Conservation (phyloP, 2,113 vertebrate genomes). For the Mormoops blainvillei region DNA sequence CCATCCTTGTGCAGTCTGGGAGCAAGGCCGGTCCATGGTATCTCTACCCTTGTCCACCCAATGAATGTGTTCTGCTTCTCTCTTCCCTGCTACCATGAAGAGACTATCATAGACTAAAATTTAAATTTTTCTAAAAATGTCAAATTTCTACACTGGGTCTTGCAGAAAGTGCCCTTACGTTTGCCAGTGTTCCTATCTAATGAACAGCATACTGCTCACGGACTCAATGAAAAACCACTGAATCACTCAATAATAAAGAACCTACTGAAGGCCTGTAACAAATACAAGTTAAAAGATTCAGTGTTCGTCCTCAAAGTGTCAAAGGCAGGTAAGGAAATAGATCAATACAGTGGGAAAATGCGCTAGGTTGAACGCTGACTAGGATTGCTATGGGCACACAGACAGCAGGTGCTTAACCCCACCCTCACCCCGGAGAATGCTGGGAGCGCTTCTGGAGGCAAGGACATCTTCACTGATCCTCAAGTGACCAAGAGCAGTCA, state of each 20-base stretch:
- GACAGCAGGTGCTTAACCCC: too few species aligned
- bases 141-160: not conserved
- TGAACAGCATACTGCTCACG: not conserved
- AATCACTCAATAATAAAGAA: not conserved
- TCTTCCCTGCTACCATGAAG: not conserved
- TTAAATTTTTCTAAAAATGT: not conserved
- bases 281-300: not conserved
- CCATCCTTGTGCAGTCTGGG: not conserved
- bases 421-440: too few species aligned
- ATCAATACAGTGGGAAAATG: not conserved
- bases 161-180: not conserved
- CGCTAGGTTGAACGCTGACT: not conserved
- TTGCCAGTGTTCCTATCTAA: not conserved
- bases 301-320: not conserved
- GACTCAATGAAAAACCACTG: not conserved
- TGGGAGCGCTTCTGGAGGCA: not conserved
- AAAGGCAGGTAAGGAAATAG: not conserved
- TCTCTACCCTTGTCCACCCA: not conserved
- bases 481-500: not conserved
- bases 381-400: not conserved
- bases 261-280: not conserved
- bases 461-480: not conserved
- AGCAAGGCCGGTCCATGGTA: not conserved
- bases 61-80: not conserved
- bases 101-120: not conserved